A percentile compares a stretch with the other conserved stretches of the same genome.
These are phyloP conservation scores for Acleris emargana DNA, from an alignment of 2,888 invertebrate genomes.

Conservation along the genomic window DNA sequence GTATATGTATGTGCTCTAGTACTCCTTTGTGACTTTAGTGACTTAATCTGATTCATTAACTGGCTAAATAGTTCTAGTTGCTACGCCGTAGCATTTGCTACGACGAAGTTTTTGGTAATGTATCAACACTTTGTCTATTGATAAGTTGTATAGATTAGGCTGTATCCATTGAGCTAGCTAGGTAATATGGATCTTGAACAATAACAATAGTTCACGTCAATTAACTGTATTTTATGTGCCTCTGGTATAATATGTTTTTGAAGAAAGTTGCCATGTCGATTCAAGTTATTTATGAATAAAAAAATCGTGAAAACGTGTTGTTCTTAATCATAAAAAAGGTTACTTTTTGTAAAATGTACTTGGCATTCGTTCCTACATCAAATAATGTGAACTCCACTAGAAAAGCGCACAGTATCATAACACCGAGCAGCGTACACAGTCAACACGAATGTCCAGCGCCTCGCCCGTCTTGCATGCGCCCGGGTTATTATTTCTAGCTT, in stretches of 20 bases:
- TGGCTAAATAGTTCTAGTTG: too few species aligned
- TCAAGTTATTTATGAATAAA: too few species aligned
- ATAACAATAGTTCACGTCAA: not conserved
- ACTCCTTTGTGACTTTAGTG: constrained; percentile 19
- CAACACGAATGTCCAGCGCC: constrained; percentile 51
- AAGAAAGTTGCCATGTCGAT: too few species aligned
- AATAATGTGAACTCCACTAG: not conserved
- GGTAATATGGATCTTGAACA: too few species aligned
- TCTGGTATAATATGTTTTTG: not conserved
- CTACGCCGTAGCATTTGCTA: constrained; percentile 33
- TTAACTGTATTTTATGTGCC: not conserved
- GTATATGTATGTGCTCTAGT: not conserved
- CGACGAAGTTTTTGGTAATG: constrained; percentile 12
- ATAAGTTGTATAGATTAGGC: not conserved
- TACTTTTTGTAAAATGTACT: too few species aligned
- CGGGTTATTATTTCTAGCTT: constrained; percentile 79
- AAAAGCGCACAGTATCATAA: constrained; percentile 16
- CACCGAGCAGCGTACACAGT: constrained; percentile 20
- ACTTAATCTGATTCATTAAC: constrained; percentile 23
- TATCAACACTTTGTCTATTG: not conserved
- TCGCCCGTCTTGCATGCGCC: constrained; percentile 69
- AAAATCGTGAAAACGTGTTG: too few species aligned
- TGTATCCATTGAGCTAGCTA: not conserved
- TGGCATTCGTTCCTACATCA: not conserved
- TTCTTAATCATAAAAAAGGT: too few species aligned